Conservation (phyloP, 2,888 invertebrate species). For the Pseudococcus jackbeardsleyi region DNA sequence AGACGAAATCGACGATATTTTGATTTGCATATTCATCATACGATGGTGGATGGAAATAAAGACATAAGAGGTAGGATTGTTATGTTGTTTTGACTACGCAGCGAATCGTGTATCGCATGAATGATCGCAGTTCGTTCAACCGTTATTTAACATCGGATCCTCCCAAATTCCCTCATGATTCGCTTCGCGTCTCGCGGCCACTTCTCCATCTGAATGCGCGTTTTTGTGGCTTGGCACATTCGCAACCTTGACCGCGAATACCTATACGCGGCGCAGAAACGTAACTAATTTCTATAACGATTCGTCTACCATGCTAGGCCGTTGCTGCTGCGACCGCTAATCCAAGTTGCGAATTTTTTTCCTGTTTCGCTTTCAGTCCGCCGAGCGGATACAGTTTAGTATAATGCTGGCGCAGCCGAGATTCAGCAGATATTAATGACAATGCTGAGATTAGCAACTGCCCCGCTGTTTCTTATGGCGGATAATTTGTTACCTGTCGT, state of each 20-base stretch:
- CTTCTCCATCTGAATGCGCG: not conserved
- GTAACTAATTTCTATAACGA: conserved; percentile 10
- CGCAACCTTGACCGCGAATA: conserved; percentile 16
- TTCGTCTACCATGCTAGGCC: not conserved
- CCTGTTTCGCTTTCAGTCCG: not conserved
- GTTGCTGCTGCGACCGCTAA: not conserved
- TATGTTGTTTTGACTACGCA: not conserved
- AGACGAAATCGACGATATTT: too few relatives aligned
- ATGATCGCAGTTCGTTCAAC: conserved; percentile 23
- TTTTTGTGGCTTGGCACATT: not conserved
- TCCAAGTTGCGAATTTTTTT: not conserved
- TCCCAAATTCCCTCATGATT: conserved; percentile 19
- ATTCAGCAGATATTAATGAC: not conserved
- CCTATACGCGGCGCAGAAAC: not conserved
- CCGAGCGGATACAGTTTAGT: not conserved
- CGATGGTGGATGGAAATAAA: too few relatives aligned
- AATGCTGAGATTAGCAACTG: conserved; percentile 7
- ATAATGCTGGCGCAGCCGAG: not conserved
- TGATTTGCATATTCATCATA: too few relatives aligned
- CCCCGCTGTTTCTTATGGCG: not conserved
- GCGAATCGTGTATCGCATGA: conserved; percentile 30
- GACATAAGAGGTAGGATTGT: not conserved
- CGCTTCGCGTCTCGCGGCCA: not conserved
- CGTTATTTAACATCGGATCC: conserved; percentile 14
- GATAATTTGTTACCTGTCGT: conserved; percentile 17